These are phyloP conservation scores for Menidia menidia DNA, from an alignment of 2,797 vertebrate species.

Conservation along the genomic window DNA sequence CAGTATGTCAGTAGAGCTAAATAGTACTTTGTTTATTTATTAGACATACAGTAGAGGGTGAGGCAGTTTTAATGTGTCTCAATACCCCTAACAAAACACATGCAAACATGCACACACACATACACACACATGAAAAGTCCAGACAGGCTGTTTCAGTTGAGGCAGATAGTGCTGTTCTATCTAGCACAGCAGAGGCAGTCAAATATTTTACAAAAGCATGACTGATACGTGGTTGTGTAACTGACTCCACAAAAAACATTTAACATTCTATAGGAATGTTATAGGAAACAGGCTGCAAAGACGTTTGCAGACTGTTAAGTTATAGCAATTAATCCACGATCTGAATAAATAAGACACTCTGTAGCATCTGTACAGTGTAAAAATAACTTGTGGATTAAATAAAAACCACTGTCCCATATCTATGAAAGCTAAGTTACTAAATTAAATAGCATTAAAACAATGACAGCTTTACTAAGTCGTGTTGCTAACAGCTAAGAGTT, in stretches of 20 bases:
- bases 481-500: conserved; percentile 21
- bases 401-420: conserved; percentile 11
- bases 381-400: conserved; percentile 75
- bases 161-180: background rate
- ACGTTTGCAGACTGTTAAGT: background rate
- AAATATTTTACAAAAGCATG: too few species aligned
- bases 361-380: conserved; percentile 70
- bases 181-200: background rate
- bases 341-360: conserved; percentile 71
- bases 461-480: conserved; percentile 42
- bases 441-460: conserved; percentile 52
- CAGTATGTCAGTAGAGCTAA: conserved; percentile 9
- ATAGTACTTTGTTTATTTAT: background rate
- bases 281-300: background rate
- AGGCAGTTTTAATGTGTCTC: background rate
- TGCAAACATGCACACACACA: background rate
- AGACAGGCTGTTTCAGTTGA: background rate
- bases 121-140: too few species aligned
- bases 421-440: conserved; percentile 32
- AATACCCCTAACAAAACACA: background rate
- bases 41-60: background rate
- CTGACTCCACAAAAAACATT: background rate
- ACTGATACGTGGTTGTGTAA: background rate
- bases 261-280: background rate
- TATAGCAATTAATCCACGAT: background rate